These are phyloP conservation scores for Heterotilapia buettikoferi DNA, from an alignment of 2,113 vertebrate genomes.

Conservation along the genomic window DNA sequence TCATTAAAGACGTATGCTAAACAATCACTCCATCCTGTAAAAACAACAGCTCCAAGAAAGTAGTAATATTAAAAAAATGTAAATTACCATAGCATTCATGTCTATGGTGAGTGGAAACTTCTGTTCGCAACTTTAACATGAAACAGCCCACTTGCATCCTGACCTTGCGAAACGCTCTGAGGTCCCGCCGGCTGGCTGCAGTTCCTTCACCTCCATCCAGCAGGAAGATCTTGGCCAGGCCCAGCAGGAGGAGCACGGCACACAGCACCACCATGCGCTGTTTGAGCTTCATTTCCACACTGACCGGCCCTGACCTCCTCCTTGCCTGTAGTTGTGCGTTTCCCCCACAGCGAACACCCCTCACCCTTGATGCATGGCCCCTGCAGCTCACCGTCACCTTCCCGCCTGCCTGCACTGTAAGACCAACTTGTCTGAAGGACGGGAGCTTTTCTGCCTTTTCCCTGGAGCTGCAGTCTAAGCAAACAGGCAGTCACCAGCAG, in stretches of 20 bases:
- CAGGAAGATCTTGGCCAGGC: conserved; percentile 96
- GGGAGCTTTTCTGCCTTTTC: not conserved
- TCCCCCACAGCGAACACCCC: conserved; percentile 1
- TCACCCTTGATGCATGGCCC: conserved; percentile 66
- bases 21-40: not conserved
- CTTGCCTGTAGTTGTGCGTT: conserved; percentile 16
- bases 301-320: not conserved
- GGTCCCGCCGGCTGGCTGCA: conserved; percentile 87
- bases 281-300: conserved; percentile 92
- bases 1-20: not conserved
- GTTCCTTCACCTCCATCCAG: conserved; percentile 94
- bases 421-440: not conserved
- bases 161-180: conserved; percentile 86
- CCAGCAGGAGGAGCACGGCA: conserved; percentile 91
- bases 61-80: not conserved
- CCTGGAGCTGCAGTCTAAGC: not conserved
- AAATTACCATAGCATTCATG: not conserved
- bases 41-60: not conserved
- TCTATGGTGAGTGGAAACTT: not conserved
- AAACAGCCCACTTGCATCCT: not conserved
- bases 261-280: conserved; percentile 92
- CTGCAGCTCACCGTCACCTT: not conserved
- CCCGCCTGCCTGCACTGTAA: not conserved
- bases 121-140: not conserved
- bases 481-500: not conserved